These are phyloP conservation scores for Melozone crissalis DNA, from an alignment of 2,113 vertebrate species.

Conservation along the genomic window DNA sequence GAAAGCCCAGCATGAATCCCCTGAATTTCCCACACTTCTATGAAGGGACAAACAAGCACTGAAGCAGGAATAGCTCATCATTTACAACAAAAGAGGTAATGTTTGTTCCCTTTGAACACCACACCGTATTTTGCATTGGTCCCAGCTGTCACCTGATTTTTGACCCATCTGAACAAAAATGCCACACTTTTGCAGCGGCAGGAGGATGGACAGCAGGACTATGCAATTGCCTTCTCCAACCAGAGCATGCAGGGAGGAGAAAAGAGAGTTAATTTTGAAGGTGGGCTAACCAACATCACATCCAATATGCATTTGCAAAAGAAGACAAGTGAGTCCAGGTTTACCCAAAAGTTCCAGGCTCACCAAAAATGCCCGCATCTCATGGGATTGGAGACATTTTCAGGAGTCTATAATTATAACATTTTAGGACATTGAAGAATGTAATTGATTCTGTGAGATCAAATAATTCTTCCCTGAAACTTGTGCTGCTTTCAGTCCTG, in stretches of 20 bases:
- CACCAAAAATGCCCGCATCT: background rate
- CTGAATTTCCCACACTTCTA: background rate
- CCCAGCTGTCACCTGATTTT: background rate
- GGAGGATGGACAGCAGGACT: background rate
- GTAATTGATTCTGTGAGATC: background rate
- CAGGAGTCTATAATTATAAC: background rate
- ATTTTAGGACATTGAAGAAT: background rate
- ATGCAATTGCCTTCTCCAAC: background rate
- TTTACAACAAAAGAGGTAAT: background rate
- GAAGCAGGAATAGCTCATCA: background rate
- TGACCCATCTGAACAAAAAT: background rate
- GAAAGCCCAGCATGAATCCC: background rate
- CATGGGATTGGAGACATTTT: background rate
- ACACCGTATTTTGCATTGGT: accelerated
- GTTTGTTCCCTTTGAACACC: background rate
- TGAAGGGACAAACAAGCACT: background rate
- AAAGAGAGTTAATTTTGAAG: background rate
- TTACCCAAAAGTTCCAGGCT: background rate
- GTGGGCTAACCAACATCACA: background rate
- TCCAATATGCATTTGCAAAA: background rate
- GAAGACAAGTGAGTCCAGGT: background rate
- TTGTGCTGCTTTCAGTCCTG: background rate
- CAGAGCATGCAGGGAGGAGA: background rate
- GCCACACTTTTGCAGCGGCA: background rate
- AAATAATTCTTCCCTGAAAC: background rate